Conservation (phyloP, 2,113 vertebrate genomes). For the Apistogramma diplotaenia region DNA sequence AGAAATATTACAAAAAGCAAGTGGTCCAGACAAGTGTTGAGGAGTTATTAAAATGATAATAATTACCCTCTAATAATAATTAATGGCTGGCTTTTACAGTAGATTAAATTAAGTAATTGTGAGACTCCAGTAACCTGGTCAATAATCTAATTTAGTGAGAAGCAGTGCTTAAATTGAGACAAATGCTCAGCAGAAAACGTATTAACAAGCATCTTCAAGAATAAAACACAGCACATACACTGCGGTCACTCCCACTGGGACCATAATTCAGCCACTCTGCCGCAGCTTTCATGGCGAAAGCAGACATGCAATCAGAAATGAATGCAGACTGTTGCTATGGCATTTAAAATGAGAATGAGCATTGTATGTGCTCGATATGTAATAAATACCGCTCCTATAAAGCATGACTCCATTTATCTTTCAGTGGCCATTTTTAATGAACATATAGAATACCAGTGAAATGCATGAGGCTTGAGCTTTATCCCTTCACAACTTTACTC, state of each 20-base stretch:
- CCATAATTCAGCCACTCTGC: not conserved
- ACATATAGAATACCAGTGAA: not conserved
- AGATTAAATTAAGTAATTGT: conserved; percentile 29
- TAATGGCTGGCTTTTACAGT: conserved; percentile 1
- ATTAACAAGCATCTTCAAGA: not conserved
- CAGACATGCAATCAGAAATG: not conserved
- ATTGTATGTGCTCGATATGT: not conserved
- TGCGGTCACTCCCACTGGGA: not conserved
- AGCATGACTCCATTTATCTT: not conserved
- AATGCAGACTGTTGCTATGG: not conserved
- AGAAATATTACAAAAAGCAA: not conserved
- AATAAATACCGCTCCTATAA: not conserved
- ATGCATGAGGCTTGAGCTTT: not conserved
- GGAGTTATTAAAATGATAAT: not conserved
- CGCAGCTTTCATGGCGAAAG: not conserved
- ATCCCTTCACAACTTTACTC: not conserved
- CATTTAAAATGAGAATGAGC: conserved; percentile 10
- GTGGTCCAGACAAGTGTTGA: not conserved
- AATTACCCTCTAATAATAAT: conserved; percentile 25
- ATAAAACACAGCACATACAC: not conserved
- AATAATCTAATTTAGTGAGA: conserved; percentile 35
- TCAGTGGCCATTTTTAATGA: not conserved
- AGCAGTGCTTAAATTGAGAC: conserved; percentile 4
- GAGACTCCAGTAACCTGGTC: conserved; percentile 29
- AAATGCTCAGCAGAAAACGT: conserved; percentile 24